Conservation (phyloP, 2,113 vertebrate genomes). For the Chiloscyllium plagiosum region DNA sequence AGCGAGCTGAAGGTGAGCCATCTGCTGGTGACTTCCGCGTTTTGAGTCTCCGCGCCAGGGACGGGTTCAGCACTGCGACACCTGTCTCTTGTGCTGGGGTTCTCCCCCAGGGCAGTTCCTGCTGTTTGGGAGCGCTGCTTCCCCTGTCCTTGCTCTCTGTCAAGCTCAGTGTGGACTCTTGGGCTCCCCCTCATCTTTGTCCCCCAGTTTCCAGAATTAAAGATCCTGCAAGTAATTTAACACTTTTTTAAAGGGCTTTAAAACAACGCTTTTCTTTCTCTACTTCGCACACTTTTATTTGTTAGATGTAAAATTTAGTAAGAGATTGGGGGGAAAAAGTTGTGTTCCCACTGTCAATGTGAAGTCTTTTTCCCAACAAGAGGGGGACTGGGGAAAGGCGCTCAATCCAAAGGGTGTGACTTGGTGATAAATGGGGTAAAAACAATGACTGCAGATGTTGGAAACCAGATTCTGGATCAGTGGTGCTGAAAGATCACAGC, state of each 20-base stretch:
- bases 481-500: too few species aligned
- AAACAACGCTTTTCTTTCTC: not conserved
- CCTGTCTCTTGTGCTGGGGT: not conserved
- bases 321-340: not conserved
- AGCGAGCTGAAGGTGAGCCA: not conserved
- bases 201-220: not conserved
- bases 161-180: too few species aligned
- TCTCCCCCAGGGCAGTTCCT: not conserved
- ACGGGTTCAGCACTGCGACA: not conserved
- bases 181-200: not conserved
- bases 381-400: not conserved
- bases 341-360: not conserved
- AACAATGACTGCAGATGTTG: too few species aligned
- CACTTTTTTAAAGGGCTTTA: too few species aligned
- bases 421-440: too few species aligned
- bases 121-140: not conserved
- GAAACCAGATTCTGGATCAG: too few species aligned
- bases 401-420: not conserved
- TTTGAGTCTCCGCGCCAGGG: not conserved
- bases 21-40: conserved; percentile 33
- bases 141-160: not conserved
- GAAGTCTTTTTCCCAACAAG: too few species aligned
- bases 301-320: not conserved
- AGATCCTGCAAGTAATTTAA: not conserved
- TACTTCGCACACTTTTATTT: not conserved